Conservation (phyloP, 2,888 invertebrate genomes). For the Spilarctia lutea region DNA sequence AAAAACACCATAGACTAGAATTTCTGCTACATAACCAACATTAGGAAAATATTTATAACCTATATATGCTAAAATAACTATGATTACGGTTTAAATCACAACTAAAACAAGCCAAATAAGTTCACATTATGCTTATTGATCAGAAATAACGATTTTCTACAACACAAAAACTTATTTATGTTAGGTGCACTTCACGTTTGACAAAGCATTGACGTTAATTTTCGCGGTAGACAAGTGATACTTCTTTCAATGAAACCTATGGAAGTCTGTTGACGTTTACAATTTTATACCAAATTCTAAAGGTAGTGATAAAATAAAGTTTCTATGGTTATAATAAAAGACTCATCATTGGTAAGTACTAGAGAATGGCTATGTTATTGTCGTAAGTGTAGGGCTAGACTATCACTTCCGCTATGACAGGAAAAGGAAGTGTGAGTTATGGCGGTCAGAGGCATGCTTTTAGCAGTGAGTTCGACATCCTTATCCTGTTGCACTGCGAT, state of each 20-base stretch:
- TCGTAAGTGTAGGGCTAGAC: constrained; percentile 33
- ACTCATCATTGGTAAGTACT: constrained; percentile 48
- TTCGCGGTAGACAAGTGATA: constrained; percentile 57
- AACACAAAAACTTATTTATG: neutral
- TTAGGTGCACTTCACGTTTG: constrained; percentile 22
- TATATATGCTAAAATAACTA: neutral
- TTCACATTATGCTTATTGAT: neutral
- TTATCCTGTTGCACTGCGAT: constrained; percentile 71
- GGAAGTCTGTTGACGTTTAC: constrained; percentile 59
- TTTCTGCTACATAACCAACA: neutral
- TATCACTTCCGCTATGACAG: constrained; percentile 81
- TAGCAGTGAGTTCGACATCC: constrained; percentile 62
- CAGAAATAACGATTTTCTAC: neutral
- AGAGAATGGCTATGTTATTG: constrained; percentile 22
- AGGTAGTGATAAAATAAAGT: constrained; percentile 22
- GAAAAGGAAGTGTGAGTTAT: constrained; percentile 88
- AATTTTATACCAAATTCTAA: constrained; percentile 33
- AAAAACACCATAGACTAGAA: neutral
- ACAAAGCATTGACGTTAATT: constrained; percentile 54
- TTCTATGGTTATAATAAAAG: constrained; percentile 19
- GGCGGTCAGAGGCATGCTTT: constrained; percentile 72
- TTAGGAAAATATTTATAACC: neutral
- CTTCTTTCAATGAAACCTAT: constrained; percentile 43
- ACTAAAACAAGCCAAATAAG: neutral
- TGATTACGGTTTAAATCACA: neutral